Base-by-base conservation (phyloP, 2,888 invertebrate genomes). In the Dastarcus helophoroides region DNA sequence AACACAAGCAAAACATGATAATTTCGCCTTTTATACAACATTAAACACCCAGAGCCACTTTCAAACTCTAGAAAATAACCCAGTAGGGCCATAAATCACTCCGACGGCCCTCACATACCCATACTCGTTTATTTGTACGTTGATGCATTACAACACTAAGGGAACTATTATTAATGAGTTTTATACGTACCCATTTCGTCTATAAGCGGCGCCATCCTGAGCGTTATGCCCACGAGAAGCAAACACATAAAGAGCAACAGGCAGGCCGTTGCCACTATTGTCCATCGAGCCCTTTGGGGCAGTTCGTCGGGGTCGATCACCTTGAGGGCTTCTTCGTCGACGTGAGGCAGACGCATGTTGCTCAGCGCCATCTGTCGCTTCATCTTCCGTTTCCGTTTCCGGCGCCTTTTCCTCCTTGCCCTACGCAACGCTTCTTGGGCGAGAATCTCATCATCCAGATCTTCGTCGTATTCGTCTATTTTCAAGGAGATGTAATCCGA, bases 161-260 rank as follows among this genome's bases (percentile, higher is more conserved):
- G 11, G 12, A 31, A 14, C 16, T 14, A 17, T 22, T 10, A 46
- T 12, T n/a, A n/a, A n/a, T n/a, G n/a, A n/a, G n/a, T n/a, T n/a
- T n/a, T n/a, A n/a, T n/a, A 75, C 84, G 79, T 64, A 91, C 91
- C 90, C 81, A 91, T 85, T 53, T 90, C 90, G 57, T 93, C 91
- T 51, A 93, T 93, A 44, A 91, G 79, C 7, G 91, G 91, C 8
- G 91, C 90, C 88, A 93, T 89, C 40, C 90, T 70, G 15, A 93
- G 67, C 3, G 91, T 91, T 33, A 91, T 82, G 9, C 90, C 91
- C 15, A 93, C 90, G 36, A 93, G 68, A 42, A 91, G 69, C 48
- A 93, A 73, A 62, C 90, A 89, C 68, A 90, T 83, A 53, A 88
- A 76, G 36, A 91, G 73, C 42, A 91, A 67, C 39, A 90, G 67